Percentiles rank a stretch among this genome's conserved stretches.
phyloP scores from a whole-genome alignment of 1,140 invertebrate species.

The Chironomus striatipennis region DNA sequence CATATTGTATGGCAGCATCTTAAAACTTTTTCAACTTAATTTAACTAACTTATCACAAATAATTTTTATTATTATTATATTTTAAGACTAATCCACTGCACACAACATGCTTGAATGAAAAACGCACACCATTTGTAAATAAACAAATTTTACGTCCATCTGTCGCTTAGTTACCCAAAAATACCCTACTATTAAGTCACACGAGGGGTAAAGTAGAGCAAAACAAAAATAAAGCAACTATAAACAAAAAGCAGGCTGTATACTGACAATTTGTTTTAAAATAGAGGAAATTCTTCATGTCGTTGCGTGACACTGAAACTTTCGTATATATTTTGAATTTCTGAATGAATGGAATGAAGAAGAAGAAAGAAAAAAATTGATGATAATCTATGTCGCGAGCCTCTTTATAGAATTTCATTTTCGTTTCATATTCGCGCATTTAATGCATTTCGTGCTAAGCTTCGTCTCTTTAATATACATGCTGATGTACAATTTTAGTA shows the following conservation, averaged over 20 bases:
- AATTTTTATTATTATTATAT: not conserved
- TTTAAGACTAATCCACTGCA: not conserved
- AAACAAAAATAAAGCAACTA: not conserved
- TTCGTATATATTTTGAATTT: not conserved
- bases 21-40: not conserved
- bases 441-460: not conserved
- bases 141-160: slow-evolving; percentile 1
- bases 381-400: not conserved
- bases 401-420: slow-evolving; percentile 4
- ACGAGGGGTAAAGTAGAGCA: not conserved
- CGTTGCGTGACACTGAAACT: slow-evolving; percentile 1
- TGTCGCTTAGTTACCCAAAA: not conserved
- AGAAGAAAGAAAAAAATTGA: too few relatives aligned
- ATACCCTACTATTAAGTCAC: not conserved
- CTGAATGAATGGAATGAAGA: too few relatives aligned
- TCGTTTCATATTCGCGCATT: slow-evolving; percentile 5
- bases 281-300: not conserved
- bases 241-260: not conserved
- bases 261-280: not conserved
- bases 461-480: not conserved
- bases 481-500: not conserved
- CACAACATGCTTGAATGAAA: not conserved
- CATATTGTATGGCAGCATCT: not conserved
- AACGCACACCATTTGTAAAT: slow-evolving; percentile 22
- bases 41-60: not conserved